Evolutionary conservation across 2,113 vertebrate species (phyloP).

Genomic region (Copsychus sechellarum): DNA sequence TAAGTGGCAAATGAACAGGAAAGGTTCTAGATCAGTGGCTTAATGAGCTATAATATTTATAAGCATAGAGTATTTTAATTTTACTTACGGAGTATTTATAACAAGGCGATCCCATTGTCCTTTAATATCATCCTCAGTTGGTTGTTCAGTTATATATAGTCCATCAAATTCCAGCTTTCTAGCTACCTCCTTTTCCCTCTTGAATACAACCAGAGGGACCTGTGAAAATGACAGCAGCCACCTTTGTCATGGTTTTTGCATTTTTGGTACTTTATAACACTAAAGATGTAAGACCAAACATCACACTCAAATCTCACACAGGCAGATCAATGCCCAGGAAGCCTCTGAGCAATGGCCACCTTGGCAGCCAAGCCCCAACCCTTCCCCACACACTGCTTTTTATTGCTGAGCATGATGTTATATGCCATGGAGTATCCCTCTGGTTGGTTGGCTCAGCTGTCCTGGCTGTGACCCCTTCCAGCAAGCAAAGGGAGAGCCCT

Average conservation of each 20-base stretch:
- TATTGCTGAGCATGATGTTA: background rate
- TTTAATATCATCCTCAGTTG: slow-evolving; percentile 97
- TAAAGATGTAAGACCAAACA: background rate
- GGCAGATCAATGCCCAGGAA: background rate
- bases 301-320: background rate
- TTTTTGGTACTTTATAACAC: background rate
- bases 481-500: background rate
- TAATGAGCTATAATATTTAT: background rate
- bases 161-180: slow-evolving; percentile 97
- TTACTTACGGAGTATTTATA: slow-evolving; percentile 94
- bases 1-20: background rate
- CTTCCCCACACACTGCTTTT: accelerated
- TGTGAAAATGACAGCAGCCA: slow-evolving; percentile 42
- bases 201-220: slow-evolving; percentile 97
- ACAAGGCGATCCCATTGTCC: slow-evolving; percentile 97
- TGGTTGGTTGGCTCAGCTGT: background rate
- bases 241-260: background rate
- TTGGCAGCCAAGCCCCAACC: background rate
- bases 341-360: background rate
- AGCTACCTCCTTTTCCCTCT: slow-evolving; percentile 96
- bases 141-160: slow-evolving; percentile 96
- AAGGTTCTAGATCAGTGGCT: background rate
- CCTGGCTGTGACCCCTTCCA: background rate
- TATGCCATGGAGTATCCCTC: background rate
- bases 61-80: background rate